A percentile compares a stretch with the other conserved stretches of the same genome.
These are phyloP conservation scores for Cotesia typhae DNA, from an alignment of 1,140 invertebrate species.

Conservation along the genomic window DNA sequence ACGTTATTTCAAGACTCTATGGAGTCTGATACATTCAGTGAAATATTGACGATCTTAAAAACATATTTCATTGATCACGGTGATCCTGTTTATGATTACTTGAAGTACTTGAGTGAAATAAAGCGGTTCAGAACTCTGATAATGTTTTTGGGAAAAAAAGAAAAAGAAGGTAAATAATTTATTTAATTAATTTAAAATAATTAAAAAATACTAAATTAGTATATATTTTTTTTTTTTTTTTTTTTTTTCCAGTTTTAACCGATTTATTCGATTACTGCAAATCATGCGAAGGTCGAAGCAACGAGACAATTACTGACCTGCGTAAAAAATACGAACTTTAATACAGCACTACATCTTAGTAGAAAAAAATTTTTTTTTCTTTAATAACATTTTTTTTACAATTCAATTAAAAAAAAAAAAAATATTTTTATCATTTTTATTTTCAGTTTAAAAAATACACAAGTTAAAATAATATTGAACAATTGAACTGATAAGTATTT, in stretches of 20 bases:
- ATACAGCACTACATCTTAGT: not conserved
- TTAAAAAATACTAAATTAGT: not conserved
- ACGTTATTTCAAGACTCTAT: constrained; percentile 70
- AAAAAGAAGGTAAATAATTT: constrained; percentile 60
- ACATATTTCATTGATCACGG: constrained; percentile 55
- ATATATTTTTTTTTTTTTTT: constrained; percentile 38
- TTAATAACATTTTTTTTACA: not conserved
- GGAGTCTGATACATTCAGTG: constrained; percentile 69
- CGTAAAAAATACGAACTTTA: constrained; percentile 54
- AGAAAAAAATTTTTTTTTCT: not conserved
- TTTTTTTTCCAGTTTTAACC: constrained; percentile 52
- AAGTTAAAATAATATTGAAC: not conserved
- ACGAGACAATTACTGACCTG: constrained; percentile 46
- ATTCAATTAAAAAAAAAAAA: not conserved
- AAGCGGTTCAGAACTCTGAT: constrained; percentile 62
- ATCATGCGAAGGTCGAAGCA: constrained; percentile 43
- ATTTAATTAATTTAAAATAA: constrained; percentile 6
- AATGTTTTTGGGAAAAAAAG: constrained; percentile 59
- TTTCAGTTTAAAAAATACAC: not conserved
- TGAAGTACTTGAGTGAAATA: constrained; percentile 57
- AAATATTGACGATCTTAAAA: constrained; percentile 64
- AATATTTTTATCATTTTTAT: not conserved
- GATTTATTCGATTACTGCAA: constrained; percentile 53
- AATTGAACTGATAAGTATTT: constrained; percentile 10
- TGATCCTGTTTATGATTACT: constrained; percentile 52